Evolutionary conservation across 2,113 vertebrate genomes (phyloP), one percentile per base, ranked within the genome.

Genomic region (Burhinus bistriatus): DNA sequence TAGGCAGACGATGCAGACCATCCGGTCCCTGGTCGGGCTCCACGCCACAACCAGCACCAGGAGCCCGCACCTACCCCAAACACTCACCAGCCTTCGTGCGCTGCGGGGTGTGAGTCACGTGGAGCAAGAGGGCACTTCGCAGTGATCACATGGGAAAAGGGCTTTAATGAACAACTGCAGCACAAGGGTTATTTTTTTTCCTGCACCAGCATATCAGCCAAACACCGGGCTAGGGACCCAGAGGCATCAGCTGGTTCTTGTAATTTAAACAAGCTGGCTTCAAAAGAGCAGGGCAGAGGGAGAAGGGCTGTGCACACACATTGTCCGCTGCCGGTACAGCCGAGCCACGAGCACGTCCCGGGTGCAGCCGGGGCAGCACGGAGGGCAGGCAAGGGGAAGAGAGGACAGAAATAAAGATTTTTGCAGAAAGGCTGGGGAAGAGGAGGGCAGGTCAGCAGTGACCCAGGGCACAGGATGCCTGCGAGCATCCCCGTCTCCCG

Each of bases 71-170:
- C 4, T 1, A 1, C 8, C 29, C 20, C 0, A 3, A 9, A 1
- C 22, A 0, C 38, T 12, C 8, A 0, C 5, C 49, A 11, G 18
- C 6, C 27, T 83, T 10, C 8, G 0, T 0, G 11, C 66, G 1
- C 42, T 1, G 2, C 11, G 52, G 34, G 47, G 12, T 4, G 12
- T 0, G 70, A 38, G 36, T 7, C 15, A 9, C 47, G 1, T 3
- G 4, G 18, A 38, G 71, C 90, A 40, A 29, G 65, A 16, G 87
- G 11, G 47, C 78, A 4, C 71, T 38, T 17, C 0, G 52, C 76
- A 40, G 78, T 23, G 3, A n/a, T 44, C 11, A 17, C 77, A 8
- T 0, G 2, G 73, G 30, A 13, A 52, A 22, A 82, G 51, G 78
- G 52, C 73, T 87, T 16, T 2, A 23, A 12, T 2, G 36, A 81